Conservation (phyloP, 2,888 invertebrate genomes). For the Schizaphis graminum region DNA sequence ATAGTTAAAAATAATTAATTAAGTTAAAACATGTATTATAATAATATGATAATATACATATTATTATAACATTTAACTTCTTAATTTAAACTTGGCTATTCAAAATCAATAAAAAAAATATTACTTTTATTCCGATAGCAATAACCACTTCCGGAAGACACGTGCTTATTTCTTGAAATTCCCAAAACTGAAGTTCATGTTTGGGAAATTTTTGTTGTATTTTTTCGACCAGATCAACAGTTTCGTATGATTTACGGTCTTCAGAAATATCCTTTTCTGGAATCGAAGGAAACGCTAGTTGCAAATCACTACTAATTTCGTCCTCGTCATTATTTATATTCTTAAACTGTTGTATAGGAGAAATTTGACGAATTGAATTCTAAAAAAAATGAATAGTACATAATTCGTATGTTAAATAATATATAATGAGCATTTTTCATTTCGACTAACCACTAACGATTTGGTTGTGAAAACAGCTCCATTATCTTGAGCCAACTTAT, state of each 20-base stretch:
- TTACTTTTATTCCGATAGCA: slow-evolving; percentile 59
- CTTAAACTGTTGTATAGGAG: slow-evolving; percentile 57
- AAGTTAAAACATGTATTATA: background rate
- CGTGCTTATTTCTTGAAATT: slow-evolving; percentile 57
- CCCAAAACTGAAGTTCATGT: slow-evolving; percentile 62
- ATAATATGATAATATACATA: background rate
- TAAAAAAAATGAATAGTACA: slow-evolving; percentile 7
- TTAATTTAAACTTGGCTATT: background rate
- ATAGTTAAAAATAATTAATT: background rate
- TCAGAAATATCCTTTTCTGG: background rate
- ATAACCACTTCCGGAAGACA: slow-evolving; percentile 60
- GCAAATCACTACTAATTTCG: slow-evolving; percentile 1
- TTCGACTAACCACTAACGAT: slow-evolving; percentile 49
- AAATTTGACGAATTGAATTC: slow-evolving; percentile 58
- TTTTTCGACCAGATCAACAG: slow-evolving; percentile 49
- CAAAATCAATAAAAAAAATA: background rate
- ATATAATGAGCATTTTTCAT: background rate
- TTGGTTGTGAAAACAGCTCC: slow-evolving; percentile 54
- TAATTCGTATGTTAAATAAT: background rate
- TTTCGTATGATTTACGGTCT: background rate
- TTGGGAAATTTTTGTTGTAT: slow-evolving; percentile 60
- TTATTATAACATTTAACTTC: background rate
- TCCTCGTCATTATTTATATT: slow-evolving; percentile 35
- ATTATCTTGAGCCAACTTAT: slow-evolving; percentile 56
- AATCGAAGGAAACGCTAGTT: background rate